These are phyloP conservation scores for Sarcophaga subvicina DNA, from an alignment of 2,888 invertebrate genomes.

Conservation along the genomic window DNA sequence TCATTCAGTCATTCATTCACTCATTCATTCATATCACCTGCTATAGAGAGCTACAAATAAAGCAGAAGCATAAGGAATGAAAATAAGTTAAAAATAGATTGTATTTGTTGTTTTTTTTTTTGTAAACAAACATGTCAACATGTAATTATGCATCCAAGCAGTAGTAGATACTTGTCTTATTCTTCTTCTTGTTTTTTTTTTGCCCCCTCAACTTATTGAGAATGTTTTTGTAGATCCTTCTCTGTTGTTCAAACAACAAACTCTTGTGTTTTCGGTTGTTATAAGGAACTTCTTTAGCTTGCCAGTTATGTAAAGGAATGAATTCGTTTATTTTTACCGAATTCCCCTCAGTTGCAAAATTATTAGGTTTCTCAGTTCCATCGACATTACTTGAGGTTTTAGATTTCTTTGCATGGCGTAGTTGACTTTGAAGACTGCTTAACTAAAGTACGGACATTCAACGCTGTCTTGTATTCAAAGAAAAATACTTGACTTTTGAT, in stretches of 20 bases:
- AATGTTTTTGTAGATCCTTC: slow-evolving; percentile 1
- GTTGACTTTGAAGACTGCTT: too few relatives aligned
- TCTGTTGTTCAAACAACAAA: slow-evolving; percentile 30
- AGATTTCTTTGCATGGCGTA: too few relatives aligned
- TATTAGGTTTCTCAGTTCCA: too few relatives aligned
- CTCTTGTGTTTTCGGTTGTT: slow-evolving; percentile 40
- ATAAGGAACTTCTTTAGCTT: slow-evolving; percentile 39
- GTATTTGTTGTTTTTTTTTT: slow-evolving; percentile 13
- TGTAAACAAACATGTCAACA: slow-evolving; percentile 65
- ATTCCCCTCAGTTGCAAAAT: too few relatives aligned
- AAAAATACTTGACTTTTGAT: too few relatives aligned
- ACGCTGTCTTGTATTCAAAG: too few relatives aligned
- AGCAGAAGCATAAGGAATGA: background rate
- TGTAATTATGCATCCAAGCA: slow-evolving; percentile 68
- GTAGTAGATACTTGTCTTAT: slow-evolving; percentile 58
- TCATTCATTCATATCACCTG: slow-evolving; percentile 36
- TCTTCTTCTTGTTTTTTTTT: slow-evolving; percentile 31
- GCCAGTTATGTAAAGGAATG: slow-evolving; percentile 24
- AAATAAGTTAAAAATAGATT: slow-evolving; percentile 52
- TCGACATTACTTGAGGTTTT: too few relatives aligned
- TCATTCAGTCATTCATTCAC: slow-evolving; percentile 7
- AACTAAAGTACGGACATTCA: too few relatives aligned
- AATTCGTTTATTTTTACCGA: background rate
- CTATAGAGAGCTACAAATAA: background rate
- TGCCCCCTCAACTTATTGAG: background rate